Base-by-base conservation (phyloP, 2,888 invertebrate genomes). In the Camponotus fellah region DNA sequence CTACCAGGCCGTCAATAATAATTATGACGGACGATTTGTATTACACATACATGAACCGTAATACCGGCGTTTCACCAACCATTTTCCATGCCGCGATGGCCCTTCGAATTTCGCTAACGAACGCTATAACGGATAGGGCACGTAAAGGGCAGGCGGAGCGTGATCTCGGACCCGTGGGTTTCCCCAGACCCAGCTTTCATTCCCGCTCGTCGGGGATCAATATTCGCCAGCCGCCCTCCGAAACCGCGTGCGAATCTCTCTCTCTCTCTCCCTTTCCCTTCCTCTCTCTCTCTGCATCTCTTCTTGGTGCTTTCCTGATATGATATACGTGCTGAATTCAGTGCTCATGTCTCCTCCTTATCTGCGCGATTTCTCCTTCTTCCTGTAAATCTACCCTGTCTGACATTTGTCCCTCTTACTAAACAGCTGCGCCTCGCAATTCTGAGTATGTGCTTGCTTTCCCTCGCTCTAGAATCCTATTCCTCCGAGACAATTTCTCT, bases 181-280 rank as follows among this genome's bases (percentile, higher is more conserved):
- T 87, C 46, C 53, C 72, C 71, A 85, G 72, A 82, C 77, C 72
- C 85, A 37, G 87, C 83, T 89, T 88, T 89, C 86, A 84, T 85
- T 87, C 21, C 71, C 21, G 79, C 79, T 62, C 64, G 74, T 64
- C 86, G 85, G 26, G 90, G 93, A 93, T 93, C 93, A 92, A 93
- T 93, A 93, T 93, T 93, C 92, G 91, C 77, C 56, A n/a, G 89
- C 91, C 90, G 84, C 91, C 88, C 92, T 92, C 91, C 91, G 90
- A 92, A 93, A 92, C 91, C 87, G 89, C 87, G 91, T 90, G 91
- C 90, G 88, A 89, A 88, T 85, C 79, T 84, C 34, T 46, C 84
- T 65, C 84, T 62, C 17, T 68, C 17, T 60, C 21, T 17, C 17
- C 56, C 21, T 37, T 49, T 34, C 0, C 46, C 37, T 8, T n/a